A percentile compares a stretch with the other conserved stretches of the same genome.
These are phyloP conservation scores for Opisthocomus hoazin DNA, from an alignment of 2,113 vertebrate species.

Conservation along the genomic window DNA sequence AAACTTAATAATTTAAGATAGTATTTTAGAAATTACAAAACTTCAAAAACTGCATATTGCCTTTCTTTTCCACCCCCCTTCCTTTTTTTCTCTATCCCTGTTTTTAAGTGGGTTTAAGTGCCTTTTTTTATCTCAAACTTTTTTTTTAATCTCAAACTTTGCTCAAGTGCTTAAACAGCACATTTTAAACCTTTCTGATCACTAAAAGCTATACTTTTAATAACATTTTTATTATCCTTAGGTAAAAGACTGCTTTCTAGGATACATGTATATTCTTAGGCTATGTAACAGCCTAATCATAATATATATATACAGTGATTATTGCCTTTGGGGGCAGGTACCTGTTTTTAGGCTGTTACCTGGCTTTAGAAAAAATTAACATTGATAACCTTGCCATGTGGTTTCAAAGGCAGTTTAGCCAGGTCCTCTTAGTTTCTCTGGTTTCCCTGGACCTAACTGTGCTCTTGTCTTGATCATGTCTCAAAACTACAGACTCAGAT, in stretches of 20 bases:
- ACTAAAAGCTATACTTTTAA: not conserved
- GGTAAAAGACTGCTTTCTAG: not conserved
- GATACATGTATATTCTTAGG: not conserved
- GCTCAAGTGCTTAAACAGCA: not conserved
- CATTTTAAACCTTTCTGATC: not conserved
- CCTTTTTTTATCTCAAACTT: not conserved
- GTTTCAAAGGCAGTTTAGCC: not conserved
- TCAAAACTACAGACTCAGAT: not conserved
- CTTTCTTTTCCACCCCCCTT: not conserved
- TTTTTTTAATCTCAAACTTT: not conserved
- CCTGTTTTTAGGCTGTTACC: not conserved
- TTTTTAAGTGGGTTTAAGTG: not conserved
- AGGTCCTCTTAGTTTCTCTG: not conserved
- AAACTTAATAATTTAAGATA: not conserved
- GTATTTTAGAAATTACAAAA: not conserved
- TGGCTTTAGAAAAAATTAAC: not conserved
- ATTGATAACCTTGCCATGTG: not conserved
- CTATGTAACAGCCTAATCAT: too few species aligned
- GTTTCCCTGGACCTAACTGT: not conserved
- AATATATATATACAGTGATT: not conserved
- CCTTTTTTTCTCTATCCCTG: accelerated
- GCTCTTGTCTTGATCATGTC: not conserved
- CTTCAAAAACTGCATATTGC: not conserved
- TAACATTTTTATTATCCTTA: not conserved
- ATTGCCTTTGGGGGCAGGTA: not conserved